A percentile compares a stretch with the other conserved stretches of the same genome.
These are phyloP conservation scores for Ametastegia equiseti DNA, from an alignment of 2,888 invertebrate genomes.

Conservation along the genomic window DNA sequence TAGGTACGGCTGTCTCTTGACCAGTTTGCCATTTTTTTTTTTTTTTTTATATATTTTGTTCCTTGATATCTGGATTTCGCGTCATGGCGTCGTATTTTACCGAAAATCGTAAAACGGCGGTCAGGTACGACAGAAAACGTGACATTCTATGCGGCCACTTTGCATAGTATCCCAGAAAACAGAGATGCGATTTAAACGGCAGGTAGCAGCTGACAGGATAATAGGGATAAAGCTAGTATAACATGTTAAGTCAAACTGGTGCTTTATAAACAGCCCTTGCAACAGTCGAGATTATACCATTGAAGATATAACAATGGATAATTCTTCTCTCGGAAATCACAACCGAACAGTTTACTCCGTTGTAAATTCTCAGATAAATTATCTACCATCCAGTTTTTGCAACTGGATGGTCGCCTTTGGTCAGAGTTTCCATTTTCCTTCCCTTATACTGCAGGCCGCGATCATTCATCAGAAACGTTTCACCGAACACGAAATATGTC, in stretches of 20 bases:
- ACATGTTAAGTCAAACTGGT: conserved; percentile 17
- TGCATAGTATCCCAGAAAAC: not conserved
- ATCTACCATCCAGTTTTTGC: not conserved
- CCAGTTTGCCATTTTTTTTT: no score
- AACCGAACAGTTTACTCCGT: not conserved
- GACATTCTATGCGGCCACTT: not conserved
- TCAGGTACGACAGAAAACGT: not conserved
- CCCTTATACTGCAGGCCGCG: not conserved
- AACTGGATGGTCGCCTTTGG: not conserved
- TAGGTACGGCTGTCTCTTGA: no score
- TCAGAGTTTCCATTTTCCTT: not conserved
- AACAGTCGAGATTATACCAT: conserved; percentile 1
- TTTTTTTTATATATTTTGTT: no score
- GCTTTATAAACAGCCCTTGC: conserved; percentile 12
- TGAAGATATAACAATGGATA: conserved; percentile 9
- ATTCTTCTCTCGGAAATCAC: not conserved
- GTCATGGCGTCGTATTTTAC: not conserved
- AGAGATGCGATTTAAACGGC: not conserved
- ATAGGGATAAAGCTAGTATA: conserved; percentile 12
- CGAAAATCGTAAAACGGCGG: not conserved
- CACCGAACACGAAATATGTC: conserved; percentile 21
- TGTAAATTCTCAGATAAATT: conserved; percentile 3
- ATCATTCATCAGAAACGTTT: not conserved
- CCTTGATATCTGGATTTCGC: no score
- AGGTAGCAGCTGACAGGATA: conserved; percentile 26